Base-by-base conservation (phyloP, 2,797 vertebrate species). In the Buphagus erythrorhynchus region DNA sequence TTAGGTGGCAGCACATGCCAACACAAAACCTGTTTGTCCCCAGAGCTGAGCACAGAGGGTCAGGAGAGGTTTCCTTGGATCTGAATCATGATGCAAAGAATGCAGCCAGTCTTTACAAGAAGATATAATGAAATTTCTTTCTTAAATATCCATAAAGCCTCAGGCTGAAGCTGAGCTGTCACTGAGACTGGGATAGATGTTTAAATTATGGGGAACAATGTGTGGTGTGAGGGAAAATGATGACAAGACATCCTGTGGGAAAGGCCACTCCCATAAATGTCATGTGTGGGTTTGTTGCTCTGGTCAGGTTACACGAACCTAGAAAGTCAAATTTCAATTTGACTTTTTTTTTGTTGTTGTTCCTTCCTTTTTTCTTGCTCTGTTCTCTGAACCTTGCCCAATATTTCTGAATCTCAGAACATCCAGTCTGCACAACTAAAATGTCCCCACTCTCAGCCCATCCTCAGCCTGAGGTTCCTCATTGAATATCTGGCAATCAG, bases 1-100 rank as follows among this genome's bases (percentile, higher is more conserved):
- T 90, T 86, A 91, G 91, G 58, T 92, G 90, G 88, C 85, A 97
- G 93, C 92, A 95, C 26, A 25, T 28, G 63, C 73, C 61, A 93
- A 6, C 38, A 42, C n/a, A 82, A 91, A 65, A 91, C 36, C 40
- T 3, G 20, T 14, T 51, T 54, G 57, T 72, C 52, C 67, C 17
- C 12, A 6, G 5, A 25, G 45, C 52, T 2, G 1, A 13, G 11
- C 8, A 5, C 3, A 3, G 2, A n/a, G 8, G 24, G 13, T 33
- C 28, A 38, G 4, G 33, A 51, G 59, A 72, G 7, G 4, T 35
- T 43, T 82, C 54, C 54, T 68, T 26, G 45, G 40, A 25, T 10
- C 8, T 51, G 6, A 22, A 24, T 24, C 4, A 1, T 6, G 6
- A 5, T 3, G 6, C 1, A 11, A 25, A 46, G 8, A 55, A 13